Evolutionary conservation across 2,888 invertebrate genomes (phyloP).

Genomic region (Cosmopolites sordidus): DNA sequence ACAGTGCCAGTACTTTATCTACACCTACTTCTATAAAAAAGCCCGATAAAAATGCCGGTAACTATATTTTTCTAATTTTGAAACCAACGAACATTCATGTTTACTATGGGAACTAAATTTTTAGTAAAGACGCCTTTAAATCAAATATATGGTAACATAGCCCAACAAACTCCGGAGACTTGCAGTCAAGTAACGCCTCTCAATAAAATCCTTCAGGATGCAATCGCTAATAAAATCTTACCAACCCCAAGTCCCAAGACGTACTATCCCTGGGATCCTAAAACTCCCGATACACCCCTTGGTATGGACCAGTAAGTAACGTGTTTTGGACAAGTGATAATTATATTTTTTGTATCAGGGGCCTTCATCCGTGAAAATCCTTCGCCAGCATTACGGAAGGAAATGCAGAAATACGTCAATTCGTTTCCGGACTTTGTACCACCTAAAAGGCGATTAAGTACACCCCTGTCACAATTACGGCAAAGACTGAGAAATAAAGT

Average conservation of each 20-base stretch:
- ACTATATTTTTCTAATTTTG: too few species aligned
- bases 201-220: constrained; percentile 43
- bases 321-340: too few species aligned
- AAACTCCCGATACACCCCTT: constrained; percentile 55
- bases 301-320: too few species aligned
- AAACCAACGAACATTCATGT: too few species aligned
- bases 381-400: constrained; percentile 51
- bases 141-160: too few species aligned
- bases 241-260: constrained; percentile 40
- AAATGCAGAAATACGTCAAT: constrained; percentile 51
- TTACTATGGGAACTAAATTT: too few species aligned
- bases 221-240: constrained; percentile 36
- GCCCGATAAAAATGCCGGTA: too few species aligned
- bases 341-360: constrained; percentile 50
- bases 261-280: constrained; percentile 34
- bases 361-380: constrained; percentile 50
- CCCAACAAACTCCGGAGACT: constrained; percentile 14
- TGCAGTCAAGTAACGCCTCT: constrained; percentile 44
- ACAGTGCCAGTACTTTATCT: too few species aligned
- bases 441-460: constrained; percentile 22
- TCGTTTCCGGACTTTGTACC: constrained; percentile 49
- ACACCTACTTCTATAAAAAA: too few species aligned
- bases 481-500: constrained; percentile 49
- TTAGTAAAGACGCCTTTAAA: constrained; percentile 23
- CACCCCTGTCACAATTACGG: constrained; percentile 56